Evolutionary conservation across 2,113 vertebrate genomes (phyloP).

Genomic region (Notothenia rossii): DNA sequence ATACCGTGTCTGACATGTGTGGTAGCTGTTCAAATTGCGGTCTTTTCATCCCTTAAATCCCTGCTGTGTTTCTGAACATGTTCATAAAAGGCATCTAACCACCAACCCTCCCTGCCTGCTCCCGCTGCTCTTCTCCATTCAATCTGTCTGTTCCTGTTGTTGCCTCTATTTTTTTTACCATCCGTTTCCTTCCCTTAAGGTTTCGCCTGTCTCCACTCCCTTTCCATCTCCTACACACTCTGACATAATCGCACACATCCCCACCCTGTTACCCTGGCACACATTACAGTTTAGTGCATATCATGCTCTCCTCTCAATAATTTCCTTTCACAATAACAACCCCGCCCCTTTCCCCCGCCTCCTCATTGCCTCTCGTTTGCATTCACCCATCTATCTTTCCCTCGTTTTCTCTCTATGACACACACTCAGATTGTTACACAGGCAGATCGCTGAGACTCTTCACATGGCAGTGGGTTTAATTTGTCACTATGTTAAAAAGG

Average conservation of each 20-base stretch:
- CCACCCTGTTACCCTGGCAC: constrained; percentile 69
- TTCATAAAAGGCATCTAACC: constrained; percentile 42
- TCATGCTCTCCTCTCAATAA: constrained; percentile 66
- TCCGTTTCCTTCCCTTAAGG: constrained; percentile 64
- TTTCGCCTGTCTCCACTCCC: constrained; percentile 58
- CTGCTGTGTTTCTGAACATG: constrained; percentile 42
- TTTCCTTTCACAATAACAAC: constrained; percentile 73
- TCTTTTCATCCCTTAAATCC: constrained; percentile 20
- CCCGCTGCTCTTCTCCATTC: constrained; percentile 55
- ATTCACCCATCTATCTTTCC: constrained; percentile 48
- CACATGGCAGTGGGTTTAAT: constrained; percentile 60
- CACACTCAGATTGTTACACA: constrained; percentile 49
- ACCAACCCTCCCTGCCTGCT: constrained; percentile 8
- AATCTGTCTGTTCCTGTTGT: constrained; percentile 59
- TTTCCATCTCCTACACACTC: constrained; percentile 69
- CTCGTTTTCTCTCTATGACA: constrained; percentile 41
- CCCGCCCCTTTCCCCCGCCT: constrained; percentile 52
- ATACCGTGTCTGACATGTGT: constrained; percentile 6
- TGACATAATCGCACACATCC: constrained; percentile 72
- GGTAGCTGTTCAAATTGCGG: constrained; percentile 2
- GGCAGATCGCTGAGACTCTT: constrained; percentile 61
- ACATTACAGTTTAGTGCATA: constrained; percentile 59
- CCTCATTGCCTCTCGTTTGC: constrained; percentile 33
- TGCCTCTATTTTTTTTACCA: constrained; percentile 52
- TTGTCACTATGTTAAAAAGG: constrained; percentile 70